A percentile compares a stretch with the other conserved stretches of the same genome.
These are phyloP conservation scores for Cotesia glomerata DNA, from an alignment of 1,140 invertebrate genomes.

Conservation along the genomic window DNA sequence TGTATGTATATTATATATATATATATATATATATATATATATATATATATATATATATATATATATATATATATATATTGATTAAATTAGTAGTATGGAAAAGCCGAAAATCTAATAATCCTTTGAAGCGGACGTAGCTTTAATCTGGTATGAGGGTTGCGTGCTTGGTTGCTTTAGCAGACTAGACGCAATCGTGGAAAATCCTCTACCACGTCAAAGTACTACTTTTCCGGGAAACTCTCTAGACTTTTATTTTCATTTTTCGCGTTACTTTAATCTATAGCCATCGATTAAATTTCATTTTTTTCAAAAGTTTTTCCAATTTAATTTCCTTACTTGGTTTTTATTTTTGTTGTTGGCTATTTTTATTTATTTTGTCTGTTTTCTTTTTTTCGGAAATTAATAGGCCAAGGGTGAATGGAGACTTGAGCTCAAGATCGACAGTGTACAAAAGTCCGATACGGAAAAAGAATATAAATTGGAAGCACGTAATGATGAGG, in stretches of 20 bases:
- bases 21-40: background rate
- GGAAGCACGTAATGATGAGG: conserved; percentile 70
- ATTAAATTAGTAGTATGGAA: background rate
- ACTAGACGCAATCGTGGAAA: background rate
- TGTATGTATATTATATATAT: no score
- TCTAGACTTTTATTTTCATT: background rate
- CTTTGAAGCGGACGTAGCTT: conserved; percentile 5
- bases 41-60: background rate
- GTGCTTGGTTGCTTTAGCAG: conserved; percentile 2
- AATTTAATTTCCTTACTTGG: background rate
- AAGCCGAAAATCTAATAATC: conserved; percentile 20
- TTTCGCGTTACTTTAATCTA: conserved; percentile 11
- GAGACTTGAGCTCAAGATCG: conserved; percentile 70
- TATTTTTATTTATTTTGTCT: conserved; percentile 32
- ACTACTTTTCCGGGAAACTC: background rate
- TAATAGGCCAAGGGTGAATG: conserved; percentile 70
- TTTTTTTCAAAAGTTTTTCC: background rate
- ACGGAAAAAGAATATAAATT: conserved; percentile 74
- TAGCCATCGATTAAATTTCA: conserved; percentile 7
- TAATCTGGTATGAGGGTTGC: background rate
- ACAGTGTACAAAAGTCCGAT: conserved; percentile 74
- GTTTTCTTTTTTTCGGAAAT: conserved; percentile 38
- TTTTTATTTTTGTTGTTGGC: conserved; percentile 27
- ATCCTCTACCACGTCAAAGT: background rate
- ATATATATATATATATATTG: background rate